These are phyloP conservation scores for Drosophila monieri DNA, from an alignment of 2,888 invertebrate species.

Conservation along the genomic window DNA sequence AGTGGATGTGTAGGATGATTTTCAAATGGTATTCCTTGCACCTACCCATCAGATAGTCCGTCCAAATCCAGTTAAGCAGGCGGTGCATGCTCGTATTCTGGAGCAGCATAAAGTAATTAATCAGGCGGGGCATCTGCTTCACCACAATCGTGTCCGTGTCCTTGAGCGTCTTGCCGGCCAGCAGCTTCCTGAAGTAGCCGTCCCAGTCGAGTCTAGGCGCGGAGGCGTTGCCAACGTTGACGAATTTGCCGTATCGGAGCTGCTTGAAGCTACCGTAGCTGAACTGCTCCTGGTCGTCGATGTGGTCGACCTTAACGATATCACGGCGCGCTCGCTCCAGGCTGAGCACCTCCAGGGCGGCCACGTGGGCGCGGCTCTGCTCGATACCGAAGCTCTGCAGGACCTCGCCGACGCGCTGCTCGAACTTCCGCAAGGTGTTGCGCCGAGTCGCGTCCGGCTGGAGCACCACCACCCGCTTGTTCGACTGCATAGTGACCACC, in stretches of 20 bases:
- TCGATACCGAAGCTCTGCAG: conserved; percentile 73
- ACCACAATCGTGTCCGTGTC: conserved; percentile 73
- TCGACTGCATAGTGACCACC: conserved; percentile 78
- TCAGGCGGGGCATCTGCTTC: conserved; percentile 72
- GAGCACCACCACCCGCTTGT: conserved; percentile 73
- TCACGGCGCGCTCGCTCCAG: conserved; percentile 79
- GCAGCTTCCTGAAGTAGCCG: conserved; percentile 73
- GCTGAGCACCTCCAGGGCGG: conserved; percentile 79
- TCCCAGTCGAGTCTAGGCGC: conserved; percentile 77
- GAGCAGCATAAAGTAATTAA: conserved; percentile 72
- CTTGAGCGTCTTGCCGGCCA: conserved; percentile 78
- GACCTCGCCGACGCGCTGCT: conserved; percentile 75
- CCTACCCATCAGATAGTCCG: conserved; percentile 81
- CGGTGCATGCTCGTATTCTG: conserved; percentile 74
- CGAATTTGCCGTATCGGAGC: neutral
- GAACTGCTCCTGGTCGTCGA: conserved; percentile 64
- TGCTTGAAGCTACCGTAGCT: conserved; percentile 73
- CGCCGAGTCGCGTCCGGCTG: conserved; percentile 70
- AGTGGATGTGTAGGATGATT: neutral
- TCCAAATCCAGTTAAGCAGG: conserved; percentile 82
- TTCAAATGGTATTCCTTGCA: neutral
- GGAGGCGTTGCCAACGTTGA: conserved; percentile 51
- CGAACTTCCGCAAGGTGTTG: conserved; percentile 77
- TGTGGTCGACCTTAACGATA: conserved; percentile 59
- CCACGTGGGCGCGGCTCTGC: conserved; percentile 74